These are phyloP conservation scores for Lycophotia porphyrea DNA, from an alignment of 2,888 invertebrate species.

Conservation along the genomic window DNA sequence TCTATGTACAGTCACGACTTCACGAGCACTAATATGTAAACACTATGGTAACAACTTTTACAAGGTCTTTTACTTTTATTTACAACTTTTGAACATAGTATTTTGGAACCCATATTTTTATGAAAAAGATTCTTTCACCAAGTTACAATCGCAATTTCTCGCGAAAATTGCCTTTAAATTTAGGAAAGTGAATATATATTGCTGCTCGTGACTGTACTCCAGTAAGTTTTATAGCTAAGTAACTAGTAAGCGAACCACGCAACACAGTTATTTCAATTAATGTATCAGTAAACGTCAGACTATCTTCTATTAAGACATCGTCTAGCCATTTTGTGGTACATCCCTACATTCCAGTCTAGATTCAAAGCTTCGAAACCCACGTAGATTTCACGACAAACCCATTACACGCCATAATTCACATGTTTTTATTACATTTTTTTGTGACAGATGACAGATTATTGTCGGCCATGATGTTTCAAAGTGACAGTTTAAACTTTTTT, in stretches of 20 bases:
- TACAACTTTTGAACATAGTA: no score
- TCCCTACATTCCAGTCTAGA: slow-evolving; percentile 47
- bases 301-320: not conserved
- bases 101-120: no score
- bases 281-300: slow-evolving; percentile 28
- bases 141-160: no score
- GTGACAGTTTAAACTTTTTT: slow-evolving; percentile 53
- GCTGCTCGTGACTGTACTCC: no score
- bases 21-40: no score
- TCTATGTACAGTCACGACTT: no score
- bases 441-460: slow-evolving; percentile 58
- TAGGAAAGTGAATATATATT: no score
- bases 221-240: not conserved
- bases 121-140: no score
- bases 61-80: no score
- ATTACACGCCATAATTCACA: slow-evolving; percentile 50
- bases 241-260: slow-evolving; percentile 11
- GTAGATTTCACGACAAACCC: slow-evolving; percentile 50
- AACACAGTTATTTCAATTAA: slow-evolving; percentile 7
- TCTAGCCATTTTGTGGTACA: not conserved
- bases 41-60: no score
- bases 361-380: slow-evolving; percentile 33
- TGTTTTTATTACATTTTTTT: slow-evolving; percentile 51
- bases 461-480: slow-evolving; percentile 48
- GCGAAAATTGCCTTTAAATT: no score